Percentiles rank a stretch among this genome's conserved stretches.
Evolutionary conservation across 2,797 vertebrate genomes (phyloP).

Genomic region (Dicrostonyx torquatus): DNA sequence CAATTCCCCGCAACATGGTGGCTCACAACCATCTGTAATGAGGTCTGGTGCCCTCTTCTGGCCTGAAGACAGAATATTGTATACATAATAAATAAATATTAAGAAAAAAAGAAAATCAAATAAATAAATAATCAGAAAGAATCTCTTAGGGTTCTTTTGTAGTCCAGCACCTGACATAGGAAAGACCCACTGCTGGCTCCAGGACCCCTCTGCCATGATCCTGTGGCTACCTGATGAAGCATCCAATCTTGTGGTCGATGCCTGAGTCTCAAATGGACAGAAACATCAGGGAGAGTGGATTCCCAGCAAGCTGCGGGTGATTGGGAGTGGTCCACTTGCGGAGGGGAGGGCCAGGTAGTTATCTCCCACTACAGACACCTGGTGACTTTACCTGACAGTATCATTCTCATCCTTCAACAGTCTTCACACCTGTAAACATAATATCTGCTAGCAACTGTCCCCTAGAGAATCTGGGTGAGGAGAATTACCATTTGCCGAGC

Average conservation of each 20-base stretch:
- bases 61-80: too few species aligned
- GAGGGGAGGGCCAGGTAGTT: not conserved
- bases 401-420: not conserved
- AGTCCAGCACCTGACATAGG: not conserved
- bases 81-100: too few species aligned
- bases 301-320: not conserved
- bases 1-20: too few species aligned
- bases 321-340: not conserved
- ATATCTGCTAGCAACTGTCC: slow-evolving; percentile 30
- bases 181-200: not conserved
- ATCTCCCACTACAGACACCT: not conserved
- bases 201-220: not conserved
- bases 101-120: not conserved
- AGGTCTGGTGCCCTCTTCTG: too few species aligned
- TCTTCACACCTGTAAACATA: not conserved
- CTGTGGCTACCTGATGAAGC: not conserved
- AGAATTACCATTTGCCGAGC: slow-evolving; percentile 61
- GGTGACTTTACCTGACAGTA: not conserved
- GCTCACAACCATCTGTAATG: too few species aligned
- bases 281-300: not conserved
- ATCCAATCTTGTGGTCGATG: not conserved
- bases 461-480: not conserved
- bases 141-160: not conserved
- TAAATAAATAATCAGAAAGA: not conserved
- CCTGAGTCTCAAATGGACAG: not conserved